Percentiles rank a stretch among this genome's conserved stretches.
Evolutionary conservation across 2,113 vertebrate species (phyloP).

Genomic region (Pardalotus punctatus): DNA sequence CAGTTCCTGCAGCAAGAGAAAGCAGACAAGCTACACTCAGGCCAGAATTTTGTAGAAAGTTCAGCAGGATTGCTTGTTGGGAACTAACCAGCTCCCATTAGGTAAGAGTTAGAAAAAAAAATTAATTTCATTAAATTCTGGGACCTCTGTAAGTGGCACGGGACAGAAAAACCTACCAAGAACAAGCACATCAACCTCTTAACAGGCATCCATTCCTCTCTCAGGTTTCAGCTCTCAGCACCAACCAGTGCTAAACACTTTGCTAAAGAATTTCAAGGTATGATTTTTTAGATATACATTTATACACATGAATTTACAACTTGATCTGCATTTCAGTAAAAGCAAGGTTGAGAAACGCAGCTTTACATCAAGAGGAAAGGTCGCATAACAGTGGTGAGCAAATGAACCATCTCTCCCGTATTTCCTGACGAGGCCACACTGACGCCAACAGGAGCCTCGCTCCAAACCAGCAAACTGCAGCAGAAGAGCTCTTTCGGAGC

Average conservation of each 20-base stretch:
- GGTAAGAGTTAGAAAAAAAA: background rate
- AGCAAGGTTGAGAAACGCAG: background rate
- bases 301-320: background rate
- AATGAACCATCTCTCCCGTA: background rate
- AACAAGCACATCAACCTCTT: background rate
- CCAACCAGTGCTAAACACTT: background rate
- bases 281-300: background rate
- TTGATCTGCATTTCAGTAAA: background rate
- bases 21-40: background rate
- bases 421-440: background rate
- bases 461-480: background rate
- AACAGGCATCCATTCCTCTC: background rate
- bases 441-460: background rate
- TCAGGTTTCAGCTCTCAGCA: background rate
- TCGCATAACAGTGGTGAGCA: background rate
- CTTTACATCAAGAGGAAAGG: background rate
- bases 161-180: background rate
- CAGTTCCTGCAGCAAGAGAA: background rate
- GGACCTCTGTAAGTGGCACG: background rate
- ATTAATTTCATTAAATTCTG: background rate
- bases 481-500: background rate
- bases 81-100: background rate
- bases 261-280: rapidly evolving
- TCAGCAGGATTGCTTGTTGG: background rate
- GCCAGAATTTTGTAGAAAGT: background rate